Percentiles rank a stretch among this genome's conserved stretches.
Conservation (phyloP, 2,113 vertebrate genomes). For the Amblyopsis rosae region DNA sequence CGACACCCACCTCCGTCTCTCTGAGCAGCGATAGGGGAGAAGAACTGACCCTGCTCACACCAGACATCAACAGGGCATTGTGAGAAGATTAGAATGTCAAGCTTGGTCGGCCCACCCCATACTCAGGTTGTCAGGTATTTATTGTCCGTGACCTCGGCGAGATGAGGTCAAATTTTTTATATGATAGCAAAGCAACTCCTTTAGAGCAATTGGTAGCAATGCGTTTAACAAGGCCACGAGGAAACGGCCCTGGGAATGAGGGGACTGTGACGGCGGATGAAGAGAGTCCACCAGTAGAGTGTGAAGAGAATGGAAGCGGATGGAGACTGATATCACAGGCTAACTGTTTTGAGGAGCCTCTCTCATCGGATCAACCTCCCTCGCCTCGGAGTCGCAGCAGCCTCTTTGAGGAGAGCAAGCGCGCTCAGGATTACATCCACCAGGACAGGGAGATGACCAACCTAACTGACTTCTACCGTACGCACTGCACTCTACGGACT, state of each 20-base stretch:
- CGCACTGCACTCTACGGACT: slow-evolving; percentile 34
- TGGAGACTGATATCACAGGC: slow-evolving; percentile 55
- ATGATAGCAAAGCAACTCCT: slow-evolving; percentile 75
- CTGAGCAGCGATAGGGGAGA: slow-evolving; percentile 60
- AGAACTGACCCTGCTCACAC: slow-evolving; percentile 68
- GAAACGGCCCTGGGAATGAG: slow-evolving; percentile 56
- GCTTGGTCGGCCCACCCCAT: slow-evolving; percentile 59
- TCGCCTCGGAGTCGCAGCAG: slow-evolving; percentile 36
- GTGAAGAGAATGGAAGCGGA: slow-evolving; percentile 50
- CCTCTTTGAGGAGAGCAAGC: slow-evolving; percentile 31
- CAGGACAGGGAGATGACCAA: slow-evolving; percentile 65
- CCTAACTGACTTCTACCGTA: slow-evolving; percentile 55
- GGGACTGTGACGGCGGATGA: slow-evolving; percentile 31
- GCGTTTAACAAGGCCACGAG: slow-evolving; percentile 73
- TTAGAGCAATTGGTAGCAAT: slow-evolving; percentile 69
- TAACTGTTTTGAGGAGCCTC: slow-evolving; percentile 47
- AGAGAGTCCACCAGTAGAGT: slow-evolving; percentile 17
- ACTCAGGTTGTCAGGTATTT: slow-evolving; percentile 80
- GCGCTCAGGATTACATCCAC: slow-evolving; percentile 57
- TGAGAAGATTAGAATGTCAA: slow-evolving; percentile 78
- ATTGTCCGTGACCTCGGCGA: slow-evolving; percentile 72
- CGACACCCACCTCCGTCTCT: slow-evolving; percentile 26
- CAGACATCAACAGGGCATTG: slow-evolving; percentile 59
- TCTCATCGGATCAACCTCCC: slow-evolving; percentile 50
- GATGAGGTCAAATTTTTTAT: slow-evolving; percentile 80